Evolutionary conservation across 2,888 invertebrate species (phyloP), one percentile per base, ranked within the genome.

Genomic region (Macrosiphum euphorbiae): DNA sequence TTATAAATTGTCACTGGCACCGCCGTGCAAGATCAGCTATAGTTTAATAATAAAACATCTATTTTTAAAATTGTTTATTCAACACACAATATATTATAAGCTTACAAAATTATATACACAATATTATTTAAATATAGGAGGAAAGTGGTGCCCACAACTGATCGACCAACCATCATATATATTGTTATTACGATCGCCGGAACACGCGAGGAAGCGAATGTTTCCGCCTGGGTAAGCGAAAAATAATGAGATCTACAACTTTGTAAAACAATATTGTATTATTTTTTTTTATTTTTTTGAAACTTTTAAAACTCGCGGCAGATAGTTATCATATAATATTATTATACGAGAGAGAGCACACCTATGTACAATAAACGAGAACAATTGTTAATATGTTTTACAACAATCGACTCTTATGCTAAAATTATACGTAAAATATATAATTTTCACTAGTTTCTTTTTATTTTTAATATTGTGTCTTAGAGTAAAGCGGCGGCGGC

Each of bases 241-340:
- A 92, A 87, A 92, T 85, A 89, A 94, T 94, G 94, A 94, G 94
- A 94, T 94, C 94, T 94, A 94, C 92, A 90, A 90, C 67, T 94
- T 94, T 89, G 89, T 90, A 90, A 93, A 67, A 94, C 85, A 90
- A 85, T 41, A 61, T 92, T 92, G 67, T 92, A 78, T 78, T 52
- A 47, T 58, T 55, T 92, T 16, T 89, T 93, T 92, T 58, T 84
- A 47, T 58, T 94, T 28, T 3, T 47, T 47, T 47, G 10, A 47
- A 47, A 47, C 47, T 8, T 55, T 91, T 91, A 11, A 61, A 92
- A 87, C 47, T 86, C 52, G 41, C 41, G 28, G 50, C 87, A 67
- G 50, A 85, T 58, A 86, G 58, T 55, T 20, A 55, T 55, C 47
- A 41, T 91, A 52, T 35, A 41, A 52, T 35, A 41, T 92, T 92